phyloP scores from a whole-genome alignment of 2,113 vertebrate species.

The Phocoena phocoena region DNA sequence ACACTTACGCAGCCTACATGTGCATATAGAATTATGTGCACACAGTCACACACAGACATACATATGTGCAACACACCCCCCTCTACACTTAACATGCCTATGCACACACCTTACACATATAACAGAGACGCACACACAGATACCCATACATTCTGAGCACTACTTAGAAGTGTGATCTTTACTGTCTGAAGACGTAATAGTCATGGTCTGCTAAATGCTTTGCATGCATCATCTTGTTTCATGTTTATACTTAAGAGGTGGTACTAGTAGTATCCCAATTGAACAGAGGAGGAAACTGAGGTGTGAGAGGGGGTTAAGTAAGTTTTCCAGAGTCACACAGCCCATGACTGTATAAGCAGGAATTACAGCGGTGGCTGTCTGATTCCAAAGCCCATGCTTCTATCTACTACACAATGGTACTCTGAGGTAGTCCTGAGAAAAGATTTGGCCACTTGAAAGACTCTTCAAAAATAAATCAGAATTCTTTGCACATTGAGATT shows the following conservation, averaged over 20 bases:
- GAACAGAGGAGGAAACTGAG: background rate
- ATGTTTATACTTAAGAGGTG: background rate
- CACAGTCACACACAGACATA: background rate
- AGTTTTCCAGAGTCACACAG: background rate
- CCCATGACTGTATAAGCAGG: background rate
- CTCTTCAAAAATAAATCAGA: background rate
- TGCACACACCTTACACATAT: background rate
- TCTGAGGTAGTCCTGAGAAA: background rate
- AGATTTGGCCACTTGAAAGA: background rate
- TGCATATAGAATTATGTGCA: background rate
- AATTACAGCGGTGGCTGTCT: background rate
- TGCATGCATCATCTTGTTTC: background rate
- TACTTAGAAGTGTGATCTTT: background rate
- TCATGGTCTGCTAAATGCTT: background rate
- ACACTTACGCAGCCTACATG: background rate
- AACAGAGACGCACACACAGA: background rate
- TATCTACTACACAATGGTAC: background rate
- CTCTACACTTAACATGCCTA: background rate
- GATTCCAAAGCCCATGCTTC: background rate
- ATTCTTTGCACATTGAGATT: background rate
- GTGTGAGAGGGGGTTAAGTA: background rate
- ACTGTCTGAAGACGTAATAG: background rate
- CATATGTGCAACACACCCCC: background rate
- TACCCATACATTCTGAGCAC: background rate
- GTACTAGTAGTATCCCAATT: background rate